Evolutionary conservation across 2,888 invertebrate genomes (phyloP), one percentile per base, ranked within the genome.

Genomic region (Heliconius ismenius): DNA sequence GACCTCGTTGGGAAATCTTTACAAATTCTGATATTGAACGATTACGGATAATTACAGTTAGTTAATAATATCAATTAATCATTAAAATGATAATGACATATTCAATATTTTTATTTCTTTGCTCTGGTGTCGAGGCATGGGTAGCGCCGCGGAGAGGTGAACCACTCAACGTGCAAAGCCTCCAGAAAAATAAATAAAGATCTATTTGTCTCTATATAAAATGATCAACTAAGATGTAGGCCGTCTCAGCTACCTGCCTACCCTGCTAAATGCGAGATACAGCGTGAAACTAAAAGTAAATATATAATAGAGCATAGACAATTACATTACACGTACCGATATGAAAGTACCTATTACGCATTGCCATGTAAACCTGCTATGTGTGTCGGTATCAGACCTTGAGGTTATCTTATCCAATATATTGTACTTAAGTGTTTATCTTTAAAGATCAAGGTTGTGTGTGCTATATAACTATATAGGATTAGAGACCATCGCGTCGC

Each of bases 371-470:
- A 7, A 36, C 4, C 36, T 36, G 13, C n/a, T 7, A 7, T 13
- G 13, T 39, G 39, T n/a, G n/a, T 70, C 69, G 32, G 13, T 58
- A 58, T 58, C n/a, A 36, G 32, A 70, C 54, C 32, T 54, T 26
- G 21, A 68, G 26, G 4, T n/a, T 69, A 58, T 70, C 54, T 70
- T 70, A 70, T 70, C 70, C 9, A 58, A 62, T 7, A 10, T 2
- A 15, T 36, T 24, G 36, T 70, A n/a, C 18, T 58, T 32, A 32
- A 18, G 54, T 13, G 13, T 28, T 54, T 32, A 54, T 70, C 28
- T 70, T 32, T 32, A 70, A 70, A 58, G 70, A 70, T 70, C 70
- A 70, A 58, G 58, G 58, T 58, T 2, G 24, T 32, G 70, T 24
- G 32, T 32, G 32, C 32, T 32, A 7, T 32, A 32, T 32, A 32